Percentiles rank a stretch among this genome's conserved stretches.
Evolutionary conservation across 2,888 invertebrate species (phyloP).

Genomic region (Cylloceria caligata): DNA sequence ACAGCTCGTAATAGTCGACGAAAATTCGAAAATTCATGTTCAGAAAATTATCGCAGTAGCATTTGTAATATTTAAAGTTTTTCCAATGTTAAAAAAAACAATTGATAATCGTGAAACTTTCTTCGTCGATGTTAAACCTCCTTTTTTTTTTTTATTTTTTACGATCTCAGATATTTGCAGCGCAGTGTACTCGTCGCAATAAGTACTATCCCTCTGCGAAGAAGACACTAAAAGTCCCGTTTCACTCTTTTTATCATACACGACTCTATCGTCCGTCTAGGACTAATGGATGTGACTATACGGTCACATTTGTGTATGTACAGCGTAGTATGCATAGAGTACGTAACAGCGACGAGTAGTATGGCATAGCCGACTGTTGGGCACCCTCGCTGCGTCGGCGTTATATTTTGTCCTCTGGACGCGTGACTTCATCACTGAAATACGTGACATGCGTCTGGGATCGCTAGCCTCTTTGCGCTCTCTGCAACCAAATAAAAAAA

Average conservation of each 20-base stretch:
- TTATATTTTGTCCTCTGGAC: slow-evolving; percentile 83
- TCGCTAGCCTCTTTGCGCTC: slow-evolving; percentile 48
- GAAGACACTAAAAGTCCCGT: slow-evolving; percentile 15
- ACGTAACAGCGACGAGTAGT: slow-evolving; percentile 24
- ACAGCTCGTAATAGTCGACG: neutral
- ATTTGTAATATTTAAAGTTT: neutral
- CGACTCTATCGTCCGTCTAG: slow-evolving; percentile 25
- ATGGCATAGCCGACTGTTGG: slow-evolving; percentile 50
- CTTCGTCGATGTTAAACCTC: neutral
- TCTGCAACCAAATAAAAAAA: slow-evolving; percentile 55
- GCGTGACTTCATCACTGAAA: slow-evolving; percentile 84
- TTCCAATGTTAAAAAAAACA: neutral
- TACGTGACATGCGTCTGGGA: slow-evolving; percentile 81
- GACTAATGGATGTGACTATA: neutral
- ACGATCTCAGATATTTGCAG: slow-evolving; percentile 39
- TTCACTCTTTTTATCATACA: slow-evolving; percentile 13
- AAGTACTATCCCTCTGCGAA: slow-evolving; percentile 19
- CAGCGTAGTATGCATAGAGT: slow-evolving; percentile 5
- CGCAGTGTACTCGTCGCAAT: slow-evolving; percentile 30
- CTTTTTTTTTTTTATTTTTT: slow-evolving; percentile 40
- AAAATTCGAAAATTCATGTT: neutral
- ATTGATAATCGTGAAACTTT: neutral
- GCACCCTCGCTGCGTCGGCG: slow-evolving; percentile 71
- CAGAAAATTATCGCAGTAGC: neutral
- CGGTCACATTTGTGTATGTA: slow-evolving; percentile 3